These are phyloP conservation scores for Ahaetulla prasina DNA, from an alignment of 2,113 vertebrate genomes.

Conservation along the genomic window DNA sequence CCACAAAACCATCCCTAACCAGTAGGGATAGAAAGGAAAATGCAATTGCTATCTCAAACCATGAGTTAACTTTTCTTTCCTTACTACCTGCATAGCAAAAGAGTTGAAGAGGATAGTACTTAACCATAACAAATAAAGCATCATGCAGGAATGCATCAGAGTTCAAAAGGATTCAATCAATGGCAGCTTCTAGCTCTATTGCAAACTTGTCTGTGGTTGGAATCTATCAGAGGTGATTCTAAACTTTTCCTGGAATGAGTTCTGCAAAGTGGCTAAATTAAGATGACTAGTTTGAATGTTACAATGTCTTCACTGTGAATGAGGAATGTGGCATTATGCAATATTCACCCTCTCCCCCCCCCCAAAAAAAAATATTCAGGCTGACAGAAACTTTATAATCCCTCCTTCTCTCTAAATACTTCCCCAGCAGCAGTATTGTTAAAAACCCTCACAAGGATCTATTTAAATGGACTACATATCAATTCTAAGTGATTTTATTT, in stretches of 20 bases:
- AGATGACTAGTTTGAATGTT: neutral
- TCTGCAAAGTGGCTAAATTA: neutral
- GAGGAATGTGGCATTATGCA: neutral
- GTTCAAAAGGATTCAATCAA: neutral
- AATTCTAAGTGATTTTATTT: too few species aligned
- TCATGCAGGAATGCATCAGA: neutral
- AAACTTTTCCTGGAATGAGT: neutral
- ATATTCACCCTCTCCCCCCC: neutral
- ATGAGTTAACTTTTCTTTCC: neutral
- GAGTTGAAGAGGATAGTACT: neutral
- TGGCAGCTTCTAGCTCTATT: neutral
- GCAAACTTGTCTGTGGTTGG: neutral
- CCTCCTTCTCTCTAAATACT: too few species aligned
- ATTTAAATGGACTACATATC: too few species aligned
- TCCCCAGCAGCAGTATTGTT: too few species aligned
- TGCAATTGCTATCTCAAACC: neutral
- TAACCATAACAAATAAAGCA: neutral
- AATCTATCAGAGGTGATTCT: neutral
- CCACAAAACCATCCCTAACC: neutral
- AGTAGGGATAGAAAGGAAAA: neutral
- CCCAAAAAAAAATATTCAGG: neutral
- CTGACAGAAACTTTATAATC: too few species aligned
- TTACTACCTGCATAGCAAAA: neutral
- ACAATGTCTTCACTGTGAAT: neutral
- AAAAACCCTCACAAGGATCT: too few species aligned